These are phyloP conservation scores for Perodicticus potto DNA, from an alignment of 2,797 vertebrate species.

Conservation along the genomic window DNA sequence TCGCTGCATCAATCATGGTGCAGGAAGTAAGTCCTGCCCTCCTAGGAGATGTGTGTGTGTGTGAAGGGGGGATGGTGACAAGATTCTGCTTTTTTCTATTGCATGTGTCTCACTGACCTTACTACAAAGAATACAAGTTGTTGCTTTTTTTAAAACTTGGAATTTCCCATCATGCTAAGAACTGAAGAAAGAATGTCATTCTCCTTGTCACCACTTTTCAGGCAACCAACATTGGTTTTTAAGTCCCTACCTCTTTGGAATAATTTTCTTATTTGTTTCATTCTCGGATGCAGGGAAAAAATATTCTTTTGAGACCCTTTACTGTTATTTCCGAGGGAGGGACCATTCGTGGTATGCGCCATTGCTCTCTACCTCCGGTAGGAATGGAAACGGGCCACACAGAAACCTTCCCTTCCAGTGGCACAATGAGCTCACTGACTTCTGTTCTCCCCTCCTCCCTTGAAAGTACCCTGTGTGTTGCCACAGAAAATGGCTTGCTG, in stretches of 20 bases:
- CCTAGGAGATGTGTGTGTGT: background rate
- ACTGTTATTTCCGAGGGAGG: background rate
- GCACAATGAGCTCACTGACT: background rate
- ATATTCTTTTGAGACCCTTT: background rate
- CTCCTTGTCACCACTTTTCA: conserved; percentile 6
- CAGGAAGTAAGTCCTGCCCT: background rate
- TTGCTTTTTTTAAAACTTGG: background rate
- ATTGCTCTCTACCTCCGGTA: background rate
- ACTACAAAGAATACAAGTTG: conserved; percentile 26
- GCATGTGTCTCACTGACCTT: background rate
- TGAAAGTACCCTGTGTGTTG: conserved; percentile 39
- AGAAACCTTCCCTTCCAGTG: conserved; percentile 16
- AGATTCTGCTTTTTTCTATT: conserved; percentile 22
- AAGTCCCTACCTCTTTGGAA: conserved; percentile 14
- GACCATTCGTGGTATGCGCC: background rate
- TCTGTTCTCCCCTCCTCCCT: background rate
- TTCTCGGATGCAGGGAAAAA: background rate
- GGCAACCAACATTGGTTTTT: background rate
- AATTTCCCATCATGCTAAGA: conserved; percentile 40
- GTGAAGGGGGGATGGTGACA: background rate
- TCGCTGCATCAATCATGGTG: background rate
- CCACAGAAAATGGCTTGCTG: background rate
- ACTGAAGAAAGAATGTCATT: background rate
- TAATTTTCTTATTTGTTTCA: conserved; percentile 36
- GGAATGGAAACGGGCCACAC: background rate